These are phyloP conservation scores for Bactericera cockerelli DNA, from an alignment of 1,140 invertebrate species.

Conservation along the genomic window DNA sequence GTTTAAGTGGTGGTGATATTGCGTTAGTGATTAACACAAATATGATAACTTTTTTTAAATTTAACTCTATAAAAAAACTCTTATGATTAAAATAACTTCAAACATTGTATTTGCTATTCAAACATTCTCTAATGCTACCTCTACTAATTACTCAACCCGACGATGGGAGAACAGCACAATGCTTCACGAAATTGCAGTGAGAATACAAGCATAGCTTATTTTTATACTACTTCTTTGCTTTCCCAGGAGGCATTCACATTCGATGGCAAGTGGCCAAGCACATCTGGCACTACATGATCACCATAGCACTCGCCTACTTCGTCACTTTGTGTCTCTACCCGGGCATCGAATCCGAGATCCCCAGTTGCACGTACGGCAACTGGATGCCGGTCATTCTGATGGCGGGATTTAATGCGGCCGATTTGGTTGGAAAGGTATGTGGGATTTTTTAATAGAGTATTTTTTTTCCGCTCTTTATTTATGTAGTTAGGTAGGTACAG, in stretches of 20 bases:
- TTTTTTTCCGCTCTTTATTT: slow-evolving; percentile 66
- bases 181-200: too few species aligned
- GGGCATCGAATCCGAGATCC: slow-evolving; percentile 73
- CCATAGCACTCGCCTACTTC: slow-evolving; percentile 70
- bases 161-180: too few species aligned
- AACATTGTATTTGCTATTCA: too few species aligned
- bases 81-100: too few species aligned
- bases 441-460: too few species aligned
- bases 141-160: too few species aligned
- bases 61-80: too few species aligned
- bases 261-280: slow-evolving; percentile 58
- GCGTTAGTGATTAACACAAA: too few species aligned
- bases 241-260: slow-evolving; percentile 46
- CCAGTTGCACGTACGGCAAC: slow-evolving; percentile 58
- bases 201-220: too few species aligned
- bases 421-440: slow-evolving; percentile 66
- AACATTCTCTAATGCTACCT: too few species aligned
- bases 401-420: slow-evolving; percentile 70
- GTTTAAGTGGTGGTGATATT: too few species aligned
- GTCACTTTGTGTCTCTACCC: slow-evolving; percentile 77
- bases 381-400: slow-evolving; percentile 88
- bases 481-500: background rate
- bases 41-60: too few species aligned
- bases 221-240: slow-evolving; percentile 15
- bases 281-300: slow-evolving; percentile 78